phyloP scores from a whole-genome alignment of 2,888 invertebrate species.

The Smittia aterrima region DNA sequence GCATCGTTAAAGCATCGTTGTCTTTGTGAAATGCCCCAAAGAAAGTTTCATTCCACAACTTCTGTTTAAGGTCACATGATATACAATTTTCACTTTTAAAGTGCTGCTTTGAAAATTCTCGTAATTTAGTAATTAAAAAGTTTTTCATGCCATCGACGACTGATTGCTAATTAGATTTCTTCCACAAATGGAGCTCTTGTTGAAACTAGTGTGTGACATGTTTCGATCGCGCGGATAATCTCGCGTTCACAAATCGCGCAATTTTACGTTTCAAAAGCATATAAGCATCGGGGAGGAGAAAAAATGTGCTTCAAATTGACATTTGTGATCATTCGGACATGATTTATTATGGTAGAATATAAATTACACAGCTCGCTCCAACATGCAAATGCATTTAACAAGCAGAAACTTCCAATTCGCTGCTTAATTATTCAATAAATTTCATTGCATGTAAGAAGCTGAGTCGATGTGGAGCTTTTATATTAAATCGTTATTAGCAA shows the following conservation, averaged over 20 bases:
- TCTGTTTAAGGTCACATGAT: constrained; percentile 21
- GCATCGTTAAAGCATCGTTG: neutral
- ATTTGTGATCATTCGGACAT: no score
- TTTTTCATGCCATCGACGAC: neutral
- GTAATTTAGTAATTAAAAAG: constrained; percentile 20
- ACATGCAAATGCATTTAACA: no score
- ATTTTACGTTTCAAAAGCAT: neutral
- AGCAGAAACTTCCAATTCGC: no score
- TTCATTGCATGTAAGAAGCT: constrained; percentile 14
- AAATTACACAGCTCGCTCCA: no score
- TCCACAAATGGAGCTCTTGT: neutral
- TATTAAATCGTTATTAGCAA: neutral
- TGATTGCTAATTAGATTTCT: neutral
- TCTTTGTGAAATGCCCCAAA: neutral
- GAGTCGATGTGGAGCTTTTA: neutral
- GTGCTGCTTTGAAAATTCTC: neutral
- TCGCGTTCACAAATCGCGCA: neutral
- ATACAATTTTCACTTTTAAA: constrained; percentile 4
- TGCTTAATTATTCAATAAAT: constrained; percentile 32
- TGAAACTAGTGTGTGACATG: constrained; percentile 2
- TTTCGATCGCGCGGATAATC: neutral
- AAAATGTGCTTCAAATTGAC: neutral
- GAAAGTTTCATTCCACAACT: neutral
- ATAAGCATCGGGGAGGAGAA: neutral
- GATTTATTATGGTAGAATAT: no score